Percentiles rank a stretch among this genome's conserved stretches.
Evolutionary conservation across 2,888 invertebrate species (phyloP).

Genomic region (Phortica okadai): DNA sequence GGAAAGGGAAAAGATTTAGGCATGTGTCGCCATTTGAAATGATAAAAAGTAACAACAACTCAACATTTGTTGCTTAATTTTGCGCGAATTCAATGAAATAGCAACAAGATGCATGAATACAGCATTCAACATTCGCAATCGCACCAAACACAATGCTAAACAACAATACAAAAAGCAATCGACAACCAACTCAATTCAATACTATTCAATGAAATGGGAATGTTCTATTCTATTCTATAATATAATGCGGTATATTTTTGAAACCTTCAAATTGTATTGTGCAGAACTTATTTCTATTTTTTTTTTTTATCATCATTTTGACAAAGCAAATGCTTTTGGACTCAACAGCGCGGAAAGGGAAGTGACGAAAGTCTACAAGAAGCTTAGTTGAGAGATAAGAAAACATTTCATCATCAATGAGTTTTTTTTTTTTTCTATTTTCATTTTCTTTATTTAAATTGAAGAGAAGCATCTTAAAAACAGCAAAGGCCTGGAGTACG

Average conservation of each 20-base stretch:
- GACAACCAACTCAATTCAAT: neutral
- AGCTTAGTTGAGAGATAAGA: slow-evolving; percentile 26
- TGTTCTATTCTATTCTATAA: neutral
- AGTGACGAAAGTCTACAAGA: slow-evolving; percentile 1
- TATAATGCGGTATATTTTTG: slow-evolving; percentile 3
- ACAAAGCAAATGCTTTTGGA: slow-evolving; percentile 9
- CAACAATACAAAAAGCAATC: slow-evolving; percentile 1
- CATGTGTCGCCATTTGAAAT: neutral
- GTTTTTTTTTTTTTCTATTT: neutral
- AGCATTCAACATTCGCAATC: neutral
- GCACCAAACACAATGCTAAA: neutral
- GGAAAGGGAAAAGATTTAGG: too few species aligned
- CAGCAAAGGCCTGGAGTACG: too few species aligned
- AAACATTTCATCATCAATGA: neutral
- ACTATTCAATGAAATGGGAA: slow-evolving; percentile 12
- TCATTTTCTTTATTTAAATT: too few species aligned
- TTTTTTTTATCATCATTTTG: neutral
- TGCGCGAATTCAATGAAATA: slow-evolving; percentile 9
- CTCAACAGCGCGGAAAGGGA: neutral
- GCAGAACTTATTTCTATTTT: neutral
- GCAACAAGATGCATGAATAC: neutral
- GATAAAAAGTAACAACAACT: neutral
- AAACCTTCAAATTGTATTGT: slow-evolving; percentile 23
- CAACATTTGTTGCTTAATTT: slow-evolving; percentile 9
- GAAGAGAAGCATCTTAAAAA: too few species aligned